Evolutionary conservation across 2,113 vertebrate species (phyloP).

Genomic region (Lepus europaeus): DNA sequence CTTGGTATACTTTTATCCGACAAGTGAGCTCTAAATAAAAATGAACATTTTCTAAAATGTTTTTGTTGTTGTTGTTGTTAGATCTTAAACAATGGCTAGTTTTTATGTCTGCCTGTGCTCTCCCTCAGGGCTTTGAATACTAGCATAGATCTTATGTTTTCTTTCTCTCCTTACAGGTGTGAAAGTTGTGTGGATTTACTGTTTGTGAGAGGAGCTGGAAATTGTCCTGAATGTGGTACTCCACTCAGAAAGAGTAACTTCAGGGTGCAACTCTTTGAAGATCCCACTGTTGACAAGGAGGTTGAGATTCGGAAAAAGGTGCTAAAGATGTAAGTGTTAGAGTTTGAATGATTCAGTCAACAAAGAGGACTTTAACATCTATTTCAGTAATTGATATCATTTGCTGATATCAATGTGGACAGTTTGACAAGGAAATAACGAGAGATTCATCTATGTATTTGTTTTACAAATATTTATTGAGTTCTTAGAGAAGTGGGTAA

Average conservation of each 20-base stretch:
- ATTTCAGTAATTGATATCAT: slow-evolving; percentile 16
- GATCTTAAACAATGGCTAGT: slow-evolving; percentile 33
- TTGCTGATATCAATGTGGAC: slow-evolving; percentile 31
- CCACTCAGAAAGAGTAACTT: slow-evolving; percentile 97
- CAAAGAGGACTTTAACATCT: slow-evolving; percentile 41
- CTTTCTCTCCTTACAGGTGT: slow-evolving; percentile 88
- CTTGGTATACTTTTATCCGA: not conserved
- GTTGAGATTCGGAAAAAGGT: slow-evolving; percentile 99
- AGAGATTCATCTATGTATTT: slow-evolving; percentile 34
- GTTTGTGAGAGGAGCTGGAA: slow-evolving; percentile 97
- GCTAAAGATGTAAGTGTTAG: slow-evolving; percentile 95
- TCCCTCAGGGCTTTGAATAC: not conserved
- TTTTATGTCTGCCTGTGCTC: not conserved
- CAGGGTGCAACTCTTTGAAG: slow-evolving; percentile 97
- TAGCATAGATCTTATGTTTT: slow-evolving; percentile 43
- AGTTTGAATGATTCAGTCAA: slow-evolving; percentile 17
- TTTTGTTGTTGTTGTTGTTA: not conserved
- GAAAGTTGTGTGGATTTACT: slow-evolving; percentile 99
- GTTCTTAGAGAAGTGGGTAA: slow-evolving; percentile 1
- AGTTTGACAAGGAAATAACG: slow-evolving; percentile 37
- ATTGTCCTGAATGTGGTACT: slow-evolving; percentile 96
- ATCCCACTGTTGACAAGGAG: slow-evolving; percentile 97
- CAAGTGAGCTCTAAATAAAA: slow-evolving; percentile 61
- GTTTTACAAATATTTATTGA: slow-evolving; percentile 43
- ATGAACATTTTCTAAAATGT: slow-evolving; percentile 16